Evolutionary conservation across 2,797 vertebrate species (phyloP).

Genomic region (Myiotriccus ornatus): DNA sequence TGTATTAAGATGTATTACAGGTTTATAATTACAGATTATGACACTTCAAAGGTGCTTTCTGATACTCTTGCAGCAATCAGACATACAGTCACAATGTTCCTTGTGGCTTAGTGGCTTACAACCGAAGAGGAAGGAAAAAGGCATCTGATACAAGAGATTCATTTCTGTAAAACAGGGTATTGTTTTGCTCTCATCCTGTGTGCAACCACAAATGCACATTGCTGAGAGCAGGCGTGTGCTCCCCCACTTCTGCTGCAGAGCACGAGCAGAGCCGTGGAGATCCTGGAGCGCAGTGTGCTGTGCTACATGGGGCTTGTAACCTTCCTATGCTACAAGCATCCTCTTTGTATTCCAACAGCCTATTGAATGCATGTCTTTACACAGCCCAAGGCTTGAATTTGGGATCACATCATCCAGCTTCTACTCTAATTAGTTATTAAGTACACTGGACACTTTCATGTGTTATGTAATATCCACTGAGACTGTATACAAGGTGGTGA

Average conservation of each 20-base stretch:
- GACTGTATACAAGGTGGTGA: neutral
- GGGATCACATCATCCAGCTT: neutral
- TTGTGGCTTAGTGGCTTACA: neutral
- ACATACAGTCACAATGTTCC: neutral
- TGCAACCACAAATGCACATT: neutral
- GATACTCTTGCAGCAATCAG: neutral
- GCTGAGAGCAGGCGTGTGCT: neutral
- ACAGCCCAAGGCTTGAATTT: neutral
- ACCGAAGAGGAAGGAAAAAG: neutral
- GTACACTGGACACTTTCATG: neutral
- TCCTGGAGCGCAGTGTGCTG: neutral
- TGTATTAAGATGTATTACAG: neutral
- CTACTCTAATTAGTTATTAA: neutral
- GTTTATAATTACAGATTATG: conserved; percentile 1
- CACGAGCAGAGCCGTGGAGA: neutral
- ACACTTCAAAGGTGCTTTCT: neutral
- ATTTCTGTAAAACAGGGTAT: neutral
- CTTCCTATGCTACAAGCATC: neutral
- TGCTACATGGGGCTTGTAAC: neutral
- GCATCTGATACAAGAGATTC: neutral
- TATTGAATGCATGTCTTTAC: neutral
- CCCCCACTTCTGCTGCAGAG: neutral
- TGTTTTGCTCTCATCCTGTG: neutral
- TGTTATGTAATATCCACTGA: neutral
- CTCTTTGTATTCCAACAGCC: neutral